Evolutionary conservation across 2,113 vertebrate species (phyloP), one percentile per base, ranked within the genome.

Genomic region (Pteronura brasiliensis): DNA sequence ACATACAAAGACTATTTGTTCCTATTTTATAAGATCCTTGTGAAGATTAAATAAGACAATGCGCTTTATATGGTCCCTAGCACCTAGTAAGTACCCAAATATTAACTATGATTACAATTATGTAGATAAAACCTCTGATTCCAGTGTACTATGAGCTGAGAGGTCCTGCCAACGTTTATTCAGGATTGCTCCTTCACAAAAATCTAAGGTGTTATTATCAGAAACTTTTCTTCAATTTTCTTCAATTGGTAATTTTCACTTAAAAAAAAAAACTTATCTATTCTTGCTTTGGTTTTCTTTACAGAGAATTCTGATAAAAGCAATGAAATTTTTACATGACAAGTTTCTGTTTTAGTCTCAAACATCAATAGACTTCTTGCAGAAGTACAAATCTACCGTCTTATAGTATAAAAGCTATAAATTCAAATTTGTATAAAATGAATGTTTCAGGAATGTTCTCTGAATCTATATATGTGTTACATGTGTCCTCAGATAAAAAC

Each of bases 291-390:
- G 34, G 34, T 12, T 76, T n/a, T 80, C 47, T 69, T 65, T 34
- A 97, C 2, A 84, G 39, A 83, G 42, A 88, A 79, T 90, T 80
- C 57, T 81, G 47, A 63, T 55, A 80, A 93, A 82, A 95, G 47
- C 20, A 84, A 13, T 80, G 20, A 93, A 29, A 23, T 76, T 88
- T 95, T 57, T 65, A n/a, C 1, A 44, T 44, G 71, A 86, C 57
- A 63, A 55, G 15, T 76, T 85, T 74, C 80, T 65, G 74, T 31
- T 88, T 89, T 7, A 93, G 69, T 88, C 47, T 47, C 44, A 93
- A 96, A 67, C 27, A 91, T 67, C 52, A 91, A 74, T 15, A 69
- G 39, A 4, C 71, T 85, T 87, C 77, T 90, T 86, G 49, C 39
- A 57, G 47, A 49, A 76, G 49, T 77, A 49, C 52, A 76, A 65